phyloP scores from a whole-genome alignment of 1,140 invertebrate species.

The Heliconius melpomene region DNA sequence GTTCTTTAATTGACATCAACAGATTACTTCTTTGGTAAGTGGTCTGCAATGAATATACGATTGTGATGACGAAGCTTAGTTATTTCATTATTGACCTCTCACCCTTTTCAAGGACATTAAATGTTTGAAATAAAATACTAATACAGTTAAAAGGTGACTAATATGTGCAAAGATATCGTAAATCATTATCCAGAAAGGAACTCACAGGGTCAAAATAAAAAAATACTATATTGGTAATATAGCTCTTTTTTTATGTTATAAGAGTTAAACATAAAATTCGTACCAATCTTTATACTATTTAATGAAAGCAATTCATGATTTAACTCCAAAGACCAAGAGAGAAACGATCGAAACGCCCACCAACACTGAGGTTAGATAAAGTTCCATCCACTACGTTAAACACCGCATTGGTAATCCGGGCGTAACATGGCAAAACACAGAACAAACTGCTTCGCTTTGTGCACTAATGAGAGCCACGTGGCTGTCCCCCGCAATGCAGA shows the following conservation, averaged over 20 bases:
- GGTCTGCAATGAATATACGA: background rate
- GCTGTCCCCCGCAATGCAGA: conserved; percentile 78
- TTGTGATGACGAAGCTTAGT: background rate
- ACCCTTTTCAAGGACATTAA: too few relatives aligned
- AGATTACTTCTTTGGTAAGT: conserved; percentile 10
- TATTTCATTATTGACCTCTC: background rate
- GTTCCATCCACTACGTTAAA: conserved; percentile 67
- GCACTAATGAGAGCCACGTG: conserved; percentile 79
- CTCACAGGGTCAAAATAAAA: too few relatives aligned
- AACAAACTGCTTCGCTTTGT: conserved; percentile 77
- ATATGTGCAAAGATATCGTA: too few relatives aligned
- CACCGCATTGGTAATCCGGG: conserved; percentile 70
- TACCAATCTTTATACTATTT: background rate
- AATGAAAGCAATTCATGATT: too few relatives aligned
- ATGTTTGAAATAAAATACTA: too few relatives aligned
- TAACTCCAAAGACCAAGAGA: background rate
- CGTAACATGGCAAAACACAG: conserved; percentile 75
- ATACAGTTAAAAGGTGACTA: too few relatives aligned
- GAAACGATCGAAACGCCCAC: conserved; percentile 23
- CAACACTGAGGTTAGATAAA: conserved; percentile 54
- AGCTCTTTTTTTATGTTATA: too few relatives aligned
- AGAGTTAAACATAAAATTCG: too few relatives aligned
- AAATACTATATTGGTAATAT: too few relatives aligned
- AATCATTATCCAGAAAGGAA: too few relatives aligned
- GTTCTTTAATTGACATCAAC: conserved; percentile 38